These are phyloP conservation scores for Trissoscelio sp. DNA, from an alignment of 2,888 invertebrate species.

Conservation along the genomic window DNA sequence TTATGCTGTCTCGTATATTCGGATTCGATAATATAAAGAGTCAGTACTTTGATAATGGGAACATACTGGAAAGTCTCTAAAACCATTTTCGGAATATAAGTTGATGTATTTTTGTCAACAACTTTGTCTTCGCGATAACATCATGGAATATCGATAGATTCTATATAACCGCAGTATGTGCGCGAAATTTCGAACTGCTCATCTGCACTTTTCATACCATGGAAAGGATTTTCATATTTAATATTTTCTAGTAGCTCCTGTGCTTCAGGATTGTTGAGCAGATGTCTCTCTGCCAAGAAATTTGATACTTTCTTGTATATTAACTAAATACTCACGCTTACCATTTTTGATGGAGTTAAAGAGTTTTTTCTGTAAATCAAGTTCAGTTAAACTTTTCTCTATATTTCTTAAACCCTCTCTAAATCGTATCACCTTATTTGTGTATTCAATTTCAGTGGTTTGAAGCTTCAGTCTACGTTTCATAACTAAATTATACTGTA, in stretches of 20 bases:
- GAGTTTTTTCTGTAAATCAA: too few species aligned
- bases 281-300: background rate
- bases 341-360: too few species aligned
- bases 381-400: too few species aligned
- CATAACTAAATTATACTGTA: too few species aligned
- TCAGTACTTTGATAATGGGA: conserved; percentile 56
- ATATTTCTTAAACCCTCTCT: too few species aligned
- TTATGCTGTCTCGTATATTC: conserved; percentile 31
- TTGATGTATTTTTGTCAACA: conserved; percentile 32
- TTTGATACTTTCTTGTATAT: background rate
- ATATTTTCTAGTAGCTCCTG: conserved; percentile 29
- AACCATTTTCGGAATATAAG: conserved; percentile 46
- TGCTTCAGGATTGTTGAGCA: background rate
- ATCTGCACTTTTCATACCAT: conserved; percentile 23
- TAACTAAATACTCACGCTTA: too few species aligned
- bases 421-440: too few species aligned
- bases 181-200: conserved; percentile 44
- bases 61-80: conserved; percentile 62
- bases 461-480: too few species aligned
- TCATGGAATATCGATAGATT: conserved; percentile 27
- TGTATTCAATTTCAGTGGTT: too few species aligned
- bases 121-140: conserved; percentile 50
- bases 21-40: conserved; percentile 54
- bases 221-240: conserved; percentile 47
- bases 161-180: conserved; percentile 29